Evolutionary conservation across 2,113 vertebrate genomes (phyloP), one percentile per base, ranked within the genome.

Genomic region (Ammospiza caudacuta): DNA sequence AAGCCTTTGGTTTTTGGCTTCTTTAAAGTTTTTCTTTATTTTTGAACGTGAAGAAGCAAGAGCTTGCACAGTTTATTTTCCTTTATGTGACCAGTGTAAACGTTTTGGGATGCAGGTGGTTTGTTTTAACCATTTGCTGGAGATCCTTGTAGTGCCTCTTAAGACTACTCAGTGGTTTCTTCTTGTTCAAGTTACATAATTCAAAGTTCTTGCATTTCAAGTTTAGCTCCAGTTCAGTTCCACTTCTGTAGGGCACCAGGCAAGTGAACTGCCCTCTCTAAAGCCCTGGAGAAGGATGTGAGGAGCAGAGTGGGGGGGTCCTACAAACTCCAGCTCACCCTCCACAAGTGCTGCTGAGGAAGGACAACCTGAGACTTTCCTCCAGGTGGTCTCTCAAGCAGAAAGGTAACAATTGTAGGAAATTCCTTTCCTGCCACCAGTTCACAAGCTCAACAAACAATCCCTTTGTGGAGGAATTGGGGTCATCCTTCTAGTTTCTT

Each of bases 341-440:
- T 63, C 47, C 16, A 1, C 17, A 37, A 61, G 37, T 29, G 43
- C 52, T 92, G 35, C 63, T 85, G 74, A 87, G 75, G 59, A 82
- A 80, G 51, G 33, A 62, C 79, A 47, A 72, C 23, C 44, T 67
- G 43, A 73, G 63, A 49, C 77, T 86, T 93, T 47, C 44, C 88
- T 93, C 84, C 88, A 97, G 96, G 96, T 97, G 94, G 73, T 92
- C 89, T 92, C 72, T 90, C 80, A 86, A 67, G 68, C 76, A 95
- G 91, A 87, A 96, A 94, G 95, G 92, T 95, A 87, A 95, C 95
- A 96, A 97, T 94, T 89, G 89, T 58, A 96, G 95, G 95, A 96
- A 95, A 91, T 91, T 82, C 80, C 39, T 95, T 95, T 87, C 74
- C 73, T 84, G 62, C 37, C 66, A 46, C 77, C 73, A 92, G 62